phyloP scores from a whole-genome alignment of 2,888 invertebrate species.

The Acanthosepion esculentum region DNA sequence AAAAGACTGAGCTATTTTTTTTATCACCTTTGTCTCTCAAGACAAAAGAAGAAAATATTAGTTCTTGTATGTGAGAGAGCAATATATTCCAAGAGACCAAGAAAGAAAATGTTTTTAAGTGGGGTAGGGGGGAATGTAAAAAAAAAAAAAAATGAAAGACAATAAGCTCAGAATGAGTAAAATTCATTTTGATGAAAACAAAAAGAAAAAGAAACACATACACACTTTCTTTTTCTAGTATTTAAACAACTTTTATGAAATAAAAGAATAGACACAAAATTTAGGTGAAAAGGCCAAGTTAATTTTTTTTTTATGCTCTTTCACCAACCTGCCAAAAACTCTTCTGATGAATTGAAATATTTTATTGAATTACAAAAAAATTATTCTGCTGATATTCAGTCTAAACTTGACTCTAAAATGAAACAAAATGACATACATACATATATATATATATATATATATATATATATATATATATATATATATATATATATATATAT shows the following conservation, averaged over 20 bases:
- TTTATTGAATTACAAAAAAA: background rate
- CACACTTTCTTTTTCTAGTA: no score
- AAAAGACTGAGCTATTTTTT: background rate
- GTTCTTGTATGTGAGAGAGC: background rate
- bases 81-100: background rate
- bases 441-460: background rate
- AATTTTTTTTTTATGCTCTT: background rate
- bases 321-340: constrained; percentile 8
- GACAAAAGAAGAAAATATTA: no score
- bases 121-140: background rate
- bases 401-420: background rate
- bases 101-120: background rate
- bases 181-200: background rate
- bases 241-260: no score
- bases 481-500: background rate
- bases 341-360: constrained; percentile 33
- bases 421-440: background rate
- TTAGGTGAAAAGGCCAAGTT: background rate
- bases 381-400: constrained; percentile 25
- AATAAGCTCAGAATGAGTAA: background rate
- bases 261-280: background rate
- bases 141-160: background rate
- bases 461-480: background rate
- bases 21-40: background rate
- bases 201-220: background rate